Evolutionary conservation across 2,888 invertebrate genomes (phyloP).

Genomic region (Bellardia bayeri): DNA sequence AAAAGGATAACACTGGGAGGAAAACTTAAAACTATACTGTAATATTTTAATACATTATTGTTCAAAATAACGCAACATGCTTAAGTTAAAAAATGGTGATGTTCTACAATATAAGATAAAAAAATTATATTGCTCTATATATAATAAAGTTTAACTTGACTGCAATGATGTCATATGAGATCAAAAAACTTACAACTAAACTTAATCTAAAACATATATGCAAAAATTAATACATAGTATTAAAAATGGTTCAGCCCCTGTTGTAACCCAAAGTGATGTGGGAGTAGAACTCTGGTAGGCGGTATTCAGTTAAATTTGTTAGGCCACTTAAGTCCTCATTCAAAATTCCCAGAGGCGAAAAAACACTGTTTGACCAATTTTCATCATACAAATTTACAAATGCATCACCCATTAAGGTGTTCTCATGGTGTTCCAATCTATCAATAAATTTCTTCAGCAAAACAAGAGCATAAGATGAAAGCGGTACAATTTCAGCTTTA

Average conservation of each 20-base stretch:
- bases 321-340: background rate
- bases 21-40: background rate
- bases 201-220: background rate
- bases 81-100: background rate
- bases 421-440: background rate
- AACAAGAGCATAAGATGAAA: background rate
- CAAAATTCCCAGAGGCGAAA: background rate
- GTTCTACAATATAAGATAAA: slow-evolving; percentile 27
- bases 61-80: slow-evolving; percentile 5
- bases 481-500: background rate
- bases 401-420: background rate
- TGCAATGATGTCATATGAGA: slow-evolving; percentile 12
- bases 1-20: background rate
- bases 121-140: slow-evolving; percentile 23
- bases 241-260: background rate
- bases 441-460: background rate
- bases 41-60: slow-evolving; percentile 23
- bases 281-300: background rate
- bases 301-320: background rate
- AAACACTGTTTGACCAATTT: background rate
- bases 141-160: slow-evolving; percentile 21
- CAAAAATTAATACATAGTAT: background rate
- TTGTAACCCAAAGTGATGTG: background rate
- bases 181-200: slow-evolving; percentile 13
- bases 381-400: background rate